phyloP scores from a whole-genome alignment of 2,113 vertebrate genomes.

The Rousettus leschenaultii region DNA sequence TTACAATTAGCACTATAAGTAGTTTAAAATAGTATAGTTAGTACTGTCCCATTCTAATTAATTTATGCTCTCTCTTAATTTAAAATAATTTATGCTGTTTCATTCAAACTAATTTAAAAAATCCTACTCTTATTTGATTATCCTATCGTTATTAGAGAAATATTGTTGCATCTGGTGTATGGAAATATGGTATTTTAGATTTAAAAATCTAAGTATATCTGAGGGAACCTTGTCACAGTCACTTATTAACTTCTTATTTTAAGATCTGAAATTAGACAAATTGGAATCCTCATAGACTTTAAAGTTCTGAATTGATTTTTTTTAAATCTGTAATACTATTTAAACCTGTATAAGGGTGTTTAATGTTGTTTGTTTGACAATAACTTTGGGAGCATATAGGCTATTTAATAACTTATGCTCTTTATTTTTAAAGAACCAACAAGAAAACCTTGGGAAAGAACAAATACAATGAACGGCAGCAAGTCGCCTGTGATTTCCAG shows the following conservation, averaged over 20 bases:
- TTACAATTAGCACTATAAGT: background rate
- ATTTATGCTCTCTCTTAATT: background rate
- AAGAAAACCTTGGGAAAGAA: conserved; percentile 98
- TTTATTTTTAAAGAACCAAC: conserved; percentile 90
- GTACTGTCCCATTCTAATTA: background rate
- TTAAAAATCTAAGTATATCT: background rate
- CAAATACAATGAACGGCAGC: conserved; percentile 98
- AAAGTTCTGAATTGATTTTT: background rate
- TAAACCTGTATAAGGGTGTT: background rate
- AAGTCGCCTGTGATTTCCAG: conserved; percentile 99
- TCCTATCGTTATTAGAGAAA: background rate
- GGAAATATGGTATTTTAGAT: background rate
- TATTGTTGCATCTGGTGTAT: background rate
- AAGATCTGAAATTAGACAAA: background rate
- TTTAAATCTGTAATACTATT: background rate
- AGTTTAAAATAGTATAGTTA: background rate
- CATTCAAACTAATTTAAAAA: background rate
- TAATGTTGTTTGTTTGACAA: background rate
- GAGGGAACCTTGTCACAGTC: background rate
- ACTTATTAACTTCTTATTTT: background rate
- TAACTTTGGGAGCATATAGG: background rate
- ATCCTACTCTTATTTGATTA: background rate
- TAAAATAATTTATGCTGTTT: background rate
- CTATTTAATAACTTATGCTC: conserved; percentile 9
- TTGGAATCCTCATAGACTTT: background rate